Conservation (phyloP, 2,113 vertebrate genomes). For the Dendrocopos noguchii region DNA sequence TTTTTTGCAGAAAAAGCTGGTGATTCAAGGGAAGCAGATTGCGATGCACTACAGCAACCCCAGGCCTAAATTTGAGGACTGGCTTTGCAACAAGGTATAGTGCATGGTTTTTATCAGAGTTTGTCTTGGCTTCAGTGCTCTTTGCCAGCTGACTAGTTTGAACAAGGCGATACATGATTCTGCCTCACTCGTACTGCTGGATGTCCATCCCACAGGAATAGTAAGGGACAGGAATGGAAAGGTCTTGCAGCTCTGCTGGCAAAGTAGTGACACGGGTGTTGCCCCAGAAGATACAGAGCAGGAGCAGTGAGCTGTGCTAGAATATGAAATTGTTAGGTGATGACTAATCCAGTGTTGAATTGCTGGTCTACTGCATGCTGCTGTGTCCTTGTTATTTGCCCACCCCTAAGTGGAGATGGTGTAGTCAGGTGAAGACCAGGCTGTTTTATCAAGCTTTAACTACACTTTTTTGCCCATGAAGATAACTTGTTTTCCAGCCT, state of each 20-base stretch:
- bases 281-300: neutral
- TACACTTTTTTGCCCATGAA: fast-evolving
- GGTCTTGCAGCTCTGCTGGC: neutral
- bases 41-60: slow-evolving; percentile 99
- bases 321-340: fast-evolving
- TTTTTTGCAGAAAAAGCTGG: slow-evolving; percentile 96
- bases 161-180: fast-evolving
- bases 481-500: neutral
- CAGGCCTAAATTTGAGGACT: slow-evolving; percentile 97
- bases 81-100: slow-evolving; percentile 97
- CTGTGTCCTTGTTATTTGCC: neutral
- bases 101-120: neutral
- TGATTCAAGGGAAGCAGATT: slow-evolving; percentile 95
- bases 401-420: neutral
- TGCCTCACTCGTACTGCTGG: fast-evolving
- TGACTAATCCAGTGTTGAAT: too few relatives aligned
- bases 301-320: neutral
- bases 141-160: neutral
- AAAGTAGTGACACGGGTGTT: neutral
- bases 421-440: neutral
- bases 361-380: neutral
- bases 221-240: neutral
- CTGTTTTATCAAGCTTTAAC: neutral
- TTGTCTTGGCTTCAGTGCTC: neutral
- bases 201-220: fast-evolving